Base-by-base conservation (phyloP, 2,888 invertebrate species). In the Synanthedon myopaeformis region DNA sequence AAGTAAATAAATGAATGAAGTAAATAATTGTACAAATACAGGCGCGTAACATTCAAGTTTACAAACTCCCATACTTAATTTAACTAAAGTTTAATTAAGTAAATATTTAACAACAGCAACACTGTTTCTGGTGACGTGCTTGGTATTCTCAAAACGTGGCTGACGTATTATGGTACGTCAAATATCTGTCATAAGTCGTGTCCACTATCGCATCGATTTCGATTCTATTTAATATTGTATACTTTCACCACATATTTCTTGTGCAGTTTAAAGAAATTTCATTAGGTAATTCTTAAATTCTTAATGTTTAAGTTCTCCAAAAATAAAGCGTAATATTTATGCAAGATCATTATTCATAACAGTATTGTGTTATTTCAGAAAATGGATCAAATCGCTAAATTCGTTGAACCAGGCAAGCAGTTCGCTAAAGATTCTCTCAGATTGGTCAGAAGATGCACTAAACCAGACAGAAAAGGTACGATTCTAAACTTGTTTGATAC, bases 371-470 rank as follows among this genome's bases (percentile, higher is more conserved):
- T 67, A 62, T 61, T 80, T 64, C 76, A 83, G 84, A 80, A 82
- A 82, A 99, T 99, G 99, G 99, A 99, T 91, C 98, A 99, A 91
- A 93, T 99, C 71, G 92, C 94, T 63, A 95, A 95, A 84, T 94
- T 97, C 72, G 90, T 97, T 57, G 97, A 98, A 82, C 99, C 99
- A 70, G 96, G 95, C 62, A 94, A 95, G 77, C 95, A 96, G 79
- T 99, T 99, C 82, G 92, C 97, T 72, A 99, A 99, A 89, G 99
- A 99, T 83, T 99, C 99, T 41, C 92, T 98, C 72, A 92, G 99
- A 87, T 91, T 99, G 73, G 97, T 99, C 48, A 99, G 99, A 85
- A 94, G 99, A 80, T 99, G 99, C 87, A 99, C 99, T 55, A 99
- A 99, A 86, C 99, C 99, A 54, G 99, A 99, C 80, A 93, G 98